Percentiles rank a stretch among this genome's conserved stretches.
These are phyloP conservation scores for Hiodon alosoides DNA, from an alignment of 2,113 vertebrate species.

Conservation along the genomic window DNA sequence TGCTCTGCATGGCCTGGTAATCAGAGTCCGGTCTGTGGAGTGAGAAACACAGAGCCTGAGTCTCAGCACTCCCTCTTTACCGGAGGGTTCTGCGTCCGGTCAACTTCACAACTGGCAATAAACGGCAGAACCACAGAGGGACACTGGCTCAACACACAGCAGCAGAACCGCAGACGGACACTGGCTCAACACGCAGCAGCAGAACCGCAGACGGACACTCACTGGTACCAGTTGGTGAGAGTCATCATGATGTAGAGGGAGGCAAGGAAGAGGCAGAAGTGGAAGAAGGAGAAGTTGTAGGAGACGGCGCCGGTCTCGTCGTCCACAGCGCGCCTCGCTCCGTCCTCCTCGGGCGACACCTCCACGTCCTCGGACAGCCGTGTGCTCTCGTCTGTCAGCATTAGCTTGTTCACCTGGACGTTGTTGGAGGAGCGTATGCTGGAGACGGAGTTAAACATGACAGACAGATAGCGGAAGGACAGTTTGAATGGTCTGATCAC, in stretches of 20 bases:
- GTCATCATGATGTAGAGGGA: constrained; percentile 97
- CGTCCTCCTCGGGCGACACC: constrained; percentile 34
- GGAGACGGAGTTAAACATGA: constrained; percentile 15
- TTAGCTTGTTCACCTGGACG: constrained; percentile 80
- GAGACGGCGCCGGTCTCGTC: constrained; percentile 77
- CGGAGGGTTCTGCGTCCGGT: no score
- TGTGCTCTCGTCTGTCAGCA: constrained; percentile 74
- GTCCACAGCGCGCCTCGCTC: constrained; percentile 64
- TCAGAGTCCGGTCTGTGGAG: constrained; percentile 57
- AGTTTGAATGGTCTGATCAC: no score
- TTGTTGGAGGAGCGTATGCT: constrained; percentile 84
- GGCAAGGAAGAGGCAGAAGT: constrained; percentile 79
- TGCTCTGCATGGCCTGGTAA: constrained; percentile 57
- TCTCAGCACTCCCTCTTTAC: background rate
- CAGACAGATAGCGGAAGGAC: background rate
- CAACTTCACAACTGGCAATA: background rate
- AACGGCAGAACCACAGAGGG: background rate
- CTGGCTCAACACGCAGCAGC: background rate
- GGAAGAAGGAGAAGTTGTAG: constrained; percentile 92
- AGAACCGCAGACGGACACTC: constrained; percentile 33
- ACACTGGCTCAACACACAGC: background rate
- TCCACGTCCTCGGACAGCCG: constrained; percentile 25
- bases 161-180: background rate
- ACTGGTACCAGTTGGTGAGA: constrained; percentile 93
- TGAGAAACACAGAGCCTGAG: background rate